phyloP scores from a whole-genome alignment of 1,140 invertebrate genomes.

The Drosophila ironensis region DNA sequence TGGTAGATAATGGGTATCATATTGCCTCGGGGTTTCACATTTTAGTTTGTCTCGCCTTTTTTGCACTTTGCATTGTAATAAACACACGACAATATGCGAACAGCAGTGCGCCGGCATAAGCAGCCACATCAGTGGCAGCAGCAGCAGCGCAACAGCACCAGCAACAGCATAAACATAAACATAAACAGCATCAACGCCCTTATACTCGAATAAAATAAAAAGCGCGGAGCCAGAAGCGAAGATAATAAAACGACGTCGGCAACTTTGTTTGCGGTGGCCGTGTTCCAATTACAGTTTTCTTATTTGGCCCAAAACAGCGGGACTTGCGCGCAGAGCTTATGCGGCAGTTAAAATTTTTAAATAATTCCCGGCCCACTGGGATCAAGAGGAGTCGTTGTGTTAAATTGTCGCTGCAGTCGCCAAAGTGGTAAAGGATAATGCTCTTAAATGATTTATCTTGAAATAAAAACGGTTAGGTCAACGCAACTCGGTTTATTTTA shows the following conservation, averaged over 20 bases:
- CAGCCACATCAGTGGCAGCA: background rate
- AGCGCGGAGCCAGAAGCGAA: constrained; percentile 8
- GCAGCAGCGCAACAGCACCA: background rate
- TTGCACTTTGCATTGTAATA: constrained; percentile 66
- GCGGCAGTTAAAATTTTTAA: constrained; percentile 23
- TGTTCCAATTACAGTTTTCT: constrained; percentile 30
- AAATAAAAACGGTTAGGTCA: no score
- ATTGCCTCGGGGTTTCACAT: constrained; percentile 64
- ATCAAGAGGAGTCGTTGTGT: constrained; percentile 1
- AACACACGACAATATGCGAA: constrained; percentile 70
- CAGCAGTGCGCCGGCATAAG: constrained; percentile 1
- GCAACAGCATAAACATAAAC: no score
- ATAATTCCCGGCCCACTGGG: constrained; percentile 18
- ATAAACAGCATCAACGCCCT: constrained; percentile 30
- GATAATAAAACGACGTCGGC: constrained; percentile 39
- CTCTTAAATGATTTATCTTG: background rate
- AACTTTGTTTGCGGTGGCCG: constrained; percentile 8
- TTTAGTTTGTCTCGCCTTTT: constrained; percentile 51
- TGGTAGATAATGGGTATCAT: constrained; percentile 70
- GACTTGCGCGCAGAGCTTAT: constrained; percentile 14
- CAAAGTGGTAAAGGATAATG: background rate
- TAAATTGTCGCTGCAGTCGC: background rate
- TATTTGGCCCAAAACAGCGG: constrained; percentile 21
- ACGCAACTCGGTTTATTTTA: no score
- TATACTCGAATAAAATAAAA: no score